Base-by-base conservation (phyloP, 2,888 invertebrate species). In the Ceramica pisi region DNA sequence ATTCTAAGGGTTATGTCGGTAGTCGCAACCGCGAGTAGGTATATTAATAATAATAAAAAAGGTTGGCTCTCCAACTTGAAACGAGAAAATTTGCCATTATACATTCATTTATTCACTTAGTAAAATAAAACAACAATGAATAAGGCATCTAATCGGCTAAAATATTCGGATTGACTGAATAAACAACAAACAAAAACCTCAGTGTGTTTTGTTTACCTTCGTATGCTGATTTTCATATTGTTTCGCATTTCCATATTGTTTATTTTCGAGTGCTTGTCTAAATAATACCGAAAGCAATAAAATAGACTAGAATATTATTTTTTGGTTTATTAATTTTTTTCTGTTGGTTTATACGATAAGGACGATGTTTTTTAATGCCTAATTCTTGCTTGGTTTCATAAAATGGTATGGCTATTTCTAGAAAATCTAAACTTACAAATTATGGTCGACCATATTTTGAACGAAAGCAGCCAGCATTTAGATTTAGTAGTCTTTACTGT, bases 171-270 rank as follows among this genome's bases (percentile, higher is more conserved):
- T 50, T 21, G 55, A 21, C 73, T 53, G 46, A 51, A 53, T 69
- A 75, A 80, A 68, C 60, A 75, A 80, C 56, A 51, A 68, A 71
- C 57, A 71, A 60, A 68, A 71, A 57, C n/a, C 75, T 19, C 38
- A 44, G 44, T 41, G 55, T 56, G 66, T 64, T 78, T 64, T 64
- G 59, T 62, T 77, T 64, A 57, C 57, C 41, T 51, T 41, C 31
- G 19, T 44, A 67, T 55, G 44, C 21, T 72, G 56, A 72, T 64
- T 72, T 63, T 50, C 14, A 69, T 60, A 75, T 68, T 67, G 23
- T 48, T 53, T 26, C 10, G 14, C 12, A 63, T 61, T 69, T 63
- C 23, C 75, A 53, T 55, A 26, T 26, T 67, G 26, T 50, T 35
- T 65, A 60, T 66, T 50, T 71, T n/a, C n/a, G 8, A 19, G 10